These are phyloP conservation scores for Rhineura floridana DNA, from an alignment of 2,113 vertebrate species.

Conservation along the genomic window DNA sequence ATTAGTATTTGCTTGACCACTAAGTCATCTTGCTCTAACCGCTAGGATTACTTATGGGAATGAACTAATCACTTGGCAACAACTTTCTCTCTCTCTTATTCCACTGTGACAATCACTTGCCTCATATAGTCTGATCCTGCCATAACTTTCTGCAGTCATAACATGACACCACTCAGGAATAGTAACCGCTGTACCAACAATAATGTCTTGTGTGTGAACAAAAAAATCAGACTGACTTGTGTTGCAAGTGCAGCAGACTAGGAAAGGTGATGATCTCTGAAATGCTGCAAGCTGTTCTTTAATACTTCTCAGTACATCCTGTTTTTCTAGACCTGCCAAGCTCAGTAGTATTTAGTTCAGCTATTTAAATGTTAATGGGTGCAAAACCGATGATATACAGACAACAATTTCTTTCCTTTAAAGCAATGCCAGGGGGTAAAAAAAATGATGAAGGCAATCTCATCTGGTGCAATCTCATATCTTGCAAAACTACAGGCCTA, in stretches of 20 bases:
- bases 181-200: not conserved
- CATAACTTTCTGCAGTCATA: not conserved
- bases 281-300: slow-evolving; percentile 34
- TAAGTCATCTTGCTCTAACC: no score
- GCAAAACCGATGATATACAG: slow-evolving; percentile 14
- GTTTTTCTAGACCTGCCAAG: slow-evolving; percentile 21
- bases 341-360: slow-evolving; percentile 50
- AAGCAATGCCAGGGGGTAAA: slow-evolving; percentile 28
- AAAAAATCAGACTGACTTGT: not conserved
- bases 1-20: no score
- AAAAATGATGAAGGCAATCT: slow-evolving; percentile 36
- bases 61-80: no score
- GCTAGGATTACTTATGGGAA: no score
- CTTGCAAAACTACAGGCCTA: slow-evolving; percentile 41
- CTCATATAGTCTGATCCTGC: no score
- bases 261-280: slow-evolving; percentile 38
- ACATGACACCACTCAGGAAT: not conserved
- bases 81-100: no score
- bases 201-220: not conserved
- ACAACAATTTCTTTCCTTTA: slow-evolving; percentile 53
- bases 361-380: slow-evolving; percentile 53
- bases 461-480: slow-evolving; percentile 25
- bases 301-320: slow-evolving; percentile 30
- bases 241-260: not conserved
- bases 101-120: no score